phyloP scores from a whole-genome alignment of 2,113 vertebrate species.

The Spea multiplicata region DNA sequence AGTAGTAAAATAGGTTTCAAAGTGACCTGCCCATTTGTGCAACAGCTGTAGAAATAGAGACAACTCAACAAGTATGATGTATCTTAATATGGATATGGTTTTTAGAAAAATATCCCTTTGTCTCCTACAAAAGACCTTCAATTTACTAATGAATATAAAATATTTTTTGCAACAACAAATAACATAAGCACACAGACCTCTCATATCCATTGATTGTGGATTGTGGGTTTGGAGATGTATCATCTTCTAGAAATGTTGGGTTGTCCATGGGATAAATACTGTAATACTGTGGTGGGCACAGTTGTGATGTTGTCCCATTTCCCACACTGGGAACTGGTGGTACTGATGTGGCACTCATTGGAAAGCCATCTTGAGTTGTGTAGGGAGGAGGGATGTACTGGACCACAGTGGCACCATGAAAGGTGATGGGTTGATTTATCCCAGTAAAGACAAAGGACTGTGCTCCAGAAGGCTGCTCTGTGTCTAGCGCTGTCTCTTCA shows the following conservation, averaged over 20 bases:
- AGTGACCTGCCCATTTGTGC: no score
- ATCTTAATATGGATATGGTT: no score
- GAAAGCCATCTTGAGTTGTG: slow-evolving; percentile 53
- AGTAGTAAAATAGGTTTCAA: no score
- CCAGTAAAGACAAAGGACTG: slow-evolving; percentile 73
- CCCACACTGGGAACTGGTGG: slow-evolving; percentile 49
- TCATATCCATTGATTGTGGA: slow-evolving; percentile 31
- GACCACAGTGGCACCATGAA: slow-evolving; percentile 68
- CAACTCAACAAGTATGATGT: no score
- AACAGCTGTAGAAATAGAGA: no score
- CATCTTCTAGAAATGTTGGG: slow-evolving; percentile 56
- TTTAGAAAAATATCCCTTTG: no score
- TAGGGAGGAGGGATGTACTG: slow-evolving; percentile 71
- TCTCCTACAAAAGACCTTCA: no score
- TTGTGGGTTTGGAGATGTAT: slow-evolving; percentile 45
- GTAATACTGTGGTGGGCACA: slow-evolving; percentile 62
- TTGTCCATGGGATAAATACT: slow-evolving; percentile 63
- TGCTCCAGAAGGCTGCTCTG: slow-evolving; percentile 56
- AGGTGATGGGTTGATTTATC: slow-evolving; percentile 73
- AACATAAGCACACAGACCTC: slow-evolving; percentile 59
- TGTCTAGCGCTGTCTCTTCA: slow-evolving; percentile 54
- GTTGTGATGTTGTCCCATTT: slow-evolving; percentile 12
- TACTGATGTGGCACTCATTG: slow-evolving; percentile 41
- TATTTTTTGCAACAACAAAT: background rate
- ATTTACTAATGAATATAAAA: no score